Evolutionary conservation across 2,888 invertebrate species (phyloP).

Genomic region (Acanthococcus lagerstroemiae): DNA sequence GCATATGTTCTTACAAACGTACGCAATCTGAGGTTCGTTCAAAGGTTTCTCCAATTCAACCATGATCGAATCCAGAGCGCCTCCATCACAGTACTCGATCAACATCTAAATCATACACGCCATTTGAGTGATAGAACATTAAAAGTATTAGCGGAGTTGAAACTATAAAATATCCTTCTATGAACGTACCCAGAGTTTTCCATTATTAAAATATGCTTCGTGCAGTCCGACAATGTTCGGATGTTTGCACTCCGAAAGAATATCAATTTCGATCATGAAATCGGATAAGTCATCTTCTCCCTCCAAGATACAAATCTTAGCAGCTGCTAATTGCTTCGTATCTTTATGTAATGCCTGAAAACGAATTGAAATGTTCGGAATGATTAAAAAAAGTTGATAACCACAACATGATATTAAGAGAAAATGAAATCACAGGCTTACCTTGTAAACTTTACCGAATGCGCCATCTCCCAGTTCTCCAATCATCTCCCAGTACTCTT

Average conservation of each 20-base stretch:
- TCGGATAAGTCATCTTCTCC: slow-evolving; percentile 96
- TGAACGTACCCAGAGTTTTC: slow-evolving; percentile 72
- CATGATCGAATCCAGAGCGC: slow-evolving; percentile 98
- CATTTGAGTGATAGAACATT: background rate
- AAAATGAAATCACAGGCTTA: slow-evolving; percentile 38
- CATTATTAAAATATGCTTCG: slow-evolving; percentile 88
- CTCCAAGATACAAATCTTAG: slow-evolving; percentile 93
- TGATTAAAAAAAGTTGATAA: background rate
- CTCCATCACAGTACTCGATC: slow-evolving; percentile 97
- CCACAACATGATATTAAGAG: background rate
- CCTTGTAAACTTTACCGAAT: slow-evolving; percentile 86
- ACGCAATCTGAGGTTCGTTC: slow-evolving; percentile 87
- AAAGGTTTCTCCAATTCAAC: slow-evolving; percentile 93
- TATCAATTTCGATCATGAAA: slow-evolving; percentile 98
- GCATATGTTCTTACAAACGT: slow-evolving; percentile 88
- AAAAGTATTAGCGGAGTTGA: no score
- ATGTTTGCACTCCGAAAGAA: slow-evolving; percentile 88
- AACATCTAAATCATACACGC: slow-evolving; percentile 63
- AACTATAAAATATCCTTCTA: slow-evolving; percentile 1
- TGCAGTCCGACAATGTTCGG: slow-evolving; percentile 88
- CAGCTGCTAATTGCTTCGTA: slow-evolving; percentile 75
- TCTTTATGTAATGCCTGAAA: slow-evolving; percentile 70
- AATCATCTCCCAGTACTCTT: slow-evolving; percentile 89
- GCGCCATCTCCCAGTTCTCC: slow-evolving; percentile 98
- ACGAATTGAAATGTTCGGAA: background rate